Evolutionary conservation across 2,113 vertebrate species (phyloP).

Genomic region (Sinocyclocheilus maitianheensis): DNA sequence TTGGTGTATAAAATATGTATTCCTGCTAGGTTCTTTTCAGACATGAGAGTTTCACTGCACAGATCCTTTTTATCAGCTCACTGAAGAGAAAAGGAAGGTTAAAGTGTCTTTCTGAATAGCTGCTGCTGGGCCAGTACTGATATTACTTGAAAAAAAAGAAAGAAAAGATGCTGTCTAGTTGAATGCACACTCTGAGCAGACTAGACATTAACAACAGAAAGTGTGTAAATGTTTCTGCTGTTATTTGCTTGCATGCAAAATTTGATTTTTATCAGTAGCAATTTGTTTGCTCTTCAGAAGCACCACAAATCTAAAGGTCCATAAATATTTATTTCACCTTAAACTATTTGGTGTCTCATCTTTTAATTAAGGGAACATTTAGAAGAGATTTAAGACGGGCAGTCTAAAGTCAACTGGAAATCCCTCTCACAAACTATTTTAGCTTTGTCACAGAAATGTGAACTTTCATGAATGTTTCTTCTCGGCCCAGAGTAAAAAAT

Average conservation of each 20-base stretch:
- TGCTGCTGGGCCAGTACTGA: no score
- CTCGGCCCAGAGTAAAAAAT: background rate
- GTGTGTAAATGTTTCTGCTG: background rate
- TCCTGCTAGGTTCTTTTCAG: background rate
- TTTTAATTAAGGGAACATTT: constrained; percentile 10
- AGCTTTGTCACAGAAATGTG: background rate
- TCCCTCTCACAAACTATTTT: background rate
- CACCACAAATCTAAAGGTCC: background rate
- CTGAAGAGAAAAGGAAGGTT: constrained; percentile 11
- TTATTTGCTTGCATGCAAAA: background rate
- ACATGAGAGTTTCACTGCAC: background rate
- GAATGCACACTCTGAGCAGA: background rate
- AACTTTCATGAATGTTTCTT: background rate
- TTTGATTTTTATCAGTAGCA: background rate
- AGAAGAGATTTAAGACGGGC: constrained; percentile 12
- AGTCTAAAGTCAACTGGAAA: constrained; percentile 3
- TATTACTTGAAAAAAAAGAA: background rate
- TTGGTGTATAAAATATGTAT: background rate
- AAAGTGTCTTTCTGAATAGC: background rate
- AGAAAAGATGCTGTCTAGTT: constrained; percentile 8
- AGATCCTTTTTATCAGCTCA: background rate
- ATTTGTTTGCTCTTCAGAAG: background rate
- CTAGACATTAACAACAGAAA: background rate
- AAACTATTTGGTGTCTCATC: background rate
- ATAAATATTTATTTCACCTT: constrained; percentile 19